phyloP scores from a whole-genome alignment of 2,888 invertebrate genomes.

The Chrysotoxum bicinctum region DNA sequence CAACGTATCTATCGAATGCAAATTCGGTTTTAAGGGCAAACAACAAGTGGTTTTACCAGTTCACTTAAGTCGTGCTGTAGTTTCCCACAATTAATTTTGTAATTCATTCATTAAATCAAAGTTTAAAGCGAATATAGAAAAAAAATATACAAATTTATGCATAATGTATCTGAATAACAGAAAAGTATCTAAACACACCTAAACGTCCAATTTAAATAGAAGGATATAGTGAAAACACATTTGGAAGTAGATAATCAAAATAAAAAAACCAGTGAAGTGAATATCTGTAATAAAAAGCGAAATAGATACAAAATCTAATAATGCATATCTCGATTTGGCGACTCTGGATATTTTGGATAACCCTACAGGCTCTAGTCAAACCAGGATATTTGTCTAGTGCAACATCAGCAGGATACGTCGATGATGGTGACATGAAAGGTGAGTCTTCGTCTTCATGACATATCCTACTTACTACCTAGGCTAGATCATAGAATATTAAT shows the following conservation, averaged over 20 bases:
- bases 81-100: slow-evolving; percentile 32
- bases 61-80: slow-evolving; percentile 39
- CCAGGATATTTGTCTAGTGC: slow-evolving; percentile 73
- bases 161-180: slow-evolving; percentile 73
- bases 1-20: slow-evolving; percentile 39
- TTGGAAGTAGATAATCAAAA: not conserved
- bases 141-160: slow-evolving; percentile 23
- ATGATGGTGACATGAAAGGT: slow-evolving; percentile 81
- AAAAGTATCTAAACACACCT: slow-evolving; percentile 76
- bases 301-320: not conserved
- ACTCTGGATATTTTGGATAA: slow-evolving; percentile 74
- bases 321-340: slow-evolving; percentile 64
- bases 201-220: slow-evolving; percentile 77
- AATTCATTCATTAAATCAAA: slow-evolving; percentile 66
- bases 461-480: not conserved
- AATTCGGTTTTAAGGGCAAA: slow-evolving; percentile 52
- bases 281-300: slow-evolving; percentile 9
- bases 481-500: slow-evolving; percentile 2
- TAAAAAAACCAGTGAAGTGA: slow-evolving; percentile 34
- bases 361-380: slow-evolving; percentile 70
- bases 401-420: slow-evolving; percentile 79
- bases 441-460: slow-evolving; percentile 69
- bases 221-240: slow-evolving; percentile 28
- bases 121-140: not conserved
- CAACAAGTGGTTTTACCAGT: slow-evolving; percentile 71